Evolutionary conservation across 2,113 vertebrate genomes (phyloP), one percentile per base, ranked within the genome.

Genomic region (Saccopteryx bilineata): DNA sequence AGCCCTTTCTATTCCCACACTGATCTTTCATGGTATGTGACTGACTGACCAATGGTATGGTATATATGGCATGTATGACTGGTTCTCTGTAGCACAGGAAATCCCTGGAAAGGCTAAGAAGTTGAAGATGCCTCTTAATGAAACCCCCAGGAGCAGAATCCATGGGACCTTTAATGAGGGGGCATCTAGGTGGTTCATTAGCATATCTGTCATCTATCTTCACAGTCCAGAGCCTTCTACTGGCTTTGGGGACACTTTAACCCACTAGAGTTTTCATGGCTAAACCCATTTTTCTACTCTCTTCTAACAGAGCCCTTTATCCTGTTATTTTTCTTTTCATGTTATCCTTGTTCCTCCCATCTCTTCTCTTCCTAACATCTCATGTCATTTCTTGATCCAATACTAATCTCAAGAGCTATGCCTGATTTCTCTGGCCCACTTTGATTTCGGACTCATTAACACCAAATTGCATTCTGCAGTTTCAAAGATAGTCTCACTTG

Each of bases 321-420:
- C 7, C 12, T 12, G 2, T 3, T 82, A 5, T 12, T 72, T 33
- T 72, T 63, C 13, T 24, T 52, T 75, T 52, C 21, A 28, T 39
- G n/a, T 18, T 31, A 7, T 65, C 56, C 3, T 26, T 5, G 3
- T 17, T 63, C 66, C n/a, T 28, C 63, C 26, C 33, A 4, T 48
- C 11, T 39, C 13, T 18, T 63, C 85, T 69, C 19, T 26, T 46
- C 3, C n/a, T 12, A 1, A 65, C 13, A 31, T 91, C 18, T 80
- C 61, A 61, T 71, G 5, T 72, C n/a, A 78, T 86, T 90, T 82
- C 33, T 24, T 84, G 90, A 87, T 39, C 23, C 76, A 66, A 90
- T 56, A 68, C 11, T 90, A 61, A 63, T 66, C 28, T 78, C 12
- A 50, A 84, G 23, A 33, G 5, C 4, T 72, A 1, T 52, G 21